phyloP scores from a whole-genome alignment of 2,888 invertebrate genomes.

The Cactoblastis cactorum region DNA sequence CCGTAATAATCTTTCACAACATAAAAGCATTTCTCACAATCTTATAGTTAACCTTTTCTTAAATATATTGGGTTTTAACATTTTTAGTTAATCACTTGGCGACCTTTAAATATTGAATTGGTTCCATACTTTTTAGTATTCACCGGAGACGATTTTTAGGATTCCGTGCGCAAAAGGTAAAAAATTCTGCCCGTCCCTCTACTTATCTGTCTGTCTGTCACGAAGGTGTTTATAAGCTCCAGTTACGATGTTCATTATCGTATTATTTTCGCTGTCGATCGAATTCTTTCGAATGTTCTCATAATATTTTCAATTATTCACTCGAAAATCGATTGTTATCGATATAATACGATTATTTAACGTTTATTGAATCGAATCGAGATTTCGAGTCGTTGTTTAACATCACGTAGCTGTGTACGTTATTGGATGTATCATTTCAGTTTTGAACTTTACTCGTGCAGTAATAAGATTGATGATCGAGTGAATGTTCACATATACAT shows the following conservation, averaged over 20 bases:
- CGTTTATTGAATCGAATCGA: neutral
- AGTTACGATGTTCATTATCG: neutral
- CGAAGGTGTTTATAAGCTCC: neutral
- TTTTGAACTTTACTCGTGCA: neutral
- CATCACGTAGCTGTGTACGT: neutral
- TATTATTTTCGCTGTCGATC: neutral
- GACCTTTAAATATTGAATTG: too few relatives aligned
- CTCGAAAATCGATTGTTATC: neutral
- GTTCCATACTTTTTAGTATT: too few relatives aligned
- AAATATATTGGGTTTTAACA: too few relatives aligned
- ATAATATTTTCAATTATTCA: neutral
- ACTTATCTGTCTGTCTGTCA: too few relatives aligned
- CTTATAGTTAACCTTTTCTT: too few relatives aligned
- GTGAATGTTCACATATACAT: too few relatives aligned
- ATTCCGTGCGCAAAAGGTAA: too few relatives aligned
- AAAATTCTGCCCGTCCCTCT: too few relatives aligned
- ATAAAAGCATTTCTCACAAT: too few relatives aligned
- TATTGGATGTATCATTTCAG: neutral
- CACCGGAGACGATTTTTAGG: too few relatives aligned
- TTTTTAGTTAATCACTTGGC: too few relatives aligned
- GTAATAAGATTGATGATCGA: neutral
- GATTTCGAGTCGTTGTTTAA: neutral
- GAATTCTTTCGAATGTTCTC: neutral
- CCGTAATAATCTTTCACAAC: too few relatives aligned
- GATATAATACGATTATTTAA: neutral